Evolutionary conservation across 2,113 vertebrate species (phyloP).

Genomic region (Hymenochirus boettgeri): DNA sequence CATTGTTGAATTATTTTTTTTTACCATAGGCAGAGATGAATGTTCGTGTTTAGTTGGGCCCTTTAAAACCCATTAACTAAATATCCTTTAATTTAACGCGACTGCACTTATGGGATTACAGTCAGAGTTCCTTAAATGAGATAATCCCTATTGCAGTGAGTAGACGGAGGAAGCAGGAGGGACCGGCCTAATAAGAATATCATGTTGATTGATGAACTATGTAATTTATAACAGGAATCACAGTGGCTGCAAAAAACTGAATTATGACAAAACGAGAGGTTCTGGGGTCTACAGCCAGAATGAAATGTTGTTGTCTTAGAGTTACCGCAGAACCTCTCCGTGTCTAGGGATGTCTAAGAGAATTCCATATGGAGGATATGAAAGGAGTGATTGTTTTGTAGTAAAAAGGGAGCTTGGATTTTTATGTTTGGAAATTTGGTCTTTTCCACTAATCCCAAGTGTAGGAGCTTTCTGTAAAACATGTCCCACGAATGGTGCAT

Average conservation of each 20-base stretch:
- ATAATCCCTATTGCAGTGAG: constrained; percentile 21
- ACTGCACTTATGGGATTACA: constrained; percentile 34
- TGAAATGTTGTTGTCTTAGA: constrained; percentile 55
- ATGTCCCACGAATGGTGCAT: too few relatives aligned
- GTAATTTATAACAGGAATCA: constrained; percentile 53
- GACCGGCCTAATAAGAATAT: constrained; percentile 70
- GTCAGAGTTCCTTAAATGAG: constrained; percentile 4
- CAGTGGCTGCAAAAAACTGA: constrained; percentile 37
- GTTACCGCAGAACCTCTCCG: constrained; percentile 49
- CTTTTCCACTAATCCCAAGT: too few relatives aligned
- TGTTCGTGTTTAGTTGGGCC: too few relatives aligned
- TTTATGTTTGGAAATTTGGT: too few relatives aligned
- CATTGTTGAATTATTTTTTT: too few relatives aligned
- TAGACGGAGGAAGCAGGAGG: constrained; percentile 50
- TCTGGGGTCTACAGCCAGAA: constrained; percentile 23
- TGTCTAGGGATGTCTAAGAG: constrained; percentile 42
- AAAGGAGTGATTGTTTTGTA: constrained; percentile 40
- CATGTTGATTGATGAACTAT: constrained; percentile 66
- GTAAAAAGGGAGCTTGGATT: too few relatives aligned
- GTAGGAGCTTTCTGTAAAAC: too few relatives aligned
- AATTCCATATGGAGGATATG: constrained; percentile 41
- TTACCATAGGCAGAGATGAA: too few relatives aligned
- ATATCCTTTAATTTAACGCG: neutral
- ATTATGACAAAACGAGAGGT: constrained; percentile 7
- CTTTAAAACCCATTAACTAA: neutral